phyloP scores from a whole-genome alignment of 1,140 invertebrate genomes.

The Pemphigus obesinymphae region DNA sequence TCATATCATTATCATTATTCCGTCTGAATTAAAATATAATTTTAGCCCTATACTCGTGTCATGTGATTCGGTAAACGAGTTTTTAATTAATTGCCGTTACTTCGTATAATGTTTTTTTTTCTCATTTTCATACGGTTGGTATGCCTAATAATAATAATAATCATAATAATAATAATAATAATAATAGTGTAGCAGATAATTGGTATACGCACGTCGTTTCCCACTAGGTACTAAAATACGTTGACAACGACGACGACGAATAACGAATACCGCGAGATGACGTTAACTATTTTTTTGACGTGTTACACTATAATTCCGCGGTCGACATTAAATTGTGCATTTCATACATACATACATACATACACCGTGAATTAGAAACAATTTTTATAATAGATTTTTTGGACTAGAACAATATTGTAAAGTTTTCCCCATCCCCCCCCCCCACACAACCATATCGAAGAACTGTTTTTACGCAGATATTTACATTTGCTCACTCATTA shows the following conservation, averaged over 20 bases:
- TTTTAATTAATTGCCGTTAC: constrained; percentile 34
- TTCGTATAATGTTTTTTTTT: neutral
- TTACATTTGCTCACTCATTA: too few species aligned
- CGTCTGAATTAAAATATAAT: neutral
- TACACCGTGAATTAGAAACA: too few species aligned
- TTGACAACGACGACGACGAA: neutral
- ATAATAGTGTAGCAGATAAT: neutral
- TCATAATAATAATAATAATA: neutral
- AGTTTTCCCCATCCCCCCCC: too few species aligned
- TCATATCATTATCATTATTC: neutral
- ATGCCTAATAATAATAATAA: neutral
- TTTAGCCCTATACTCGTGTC: neutral
- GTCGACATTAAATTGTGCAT: too few species aligned
- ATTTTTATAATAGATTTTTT: too few species aligned
- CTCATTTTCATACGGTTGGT: neutral
- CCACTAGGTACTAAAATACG: neutral
- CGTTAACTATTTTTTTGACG: neutral
- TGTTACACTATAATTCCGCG: too few species aligned
- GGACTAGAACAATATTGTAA: too few species aligned
- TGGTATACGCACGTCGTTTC: neutral
- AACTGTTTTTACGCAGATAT: too few species aligned
- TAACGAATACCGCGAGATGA: too few species aligned
- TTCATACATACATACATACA: too few species aligned
- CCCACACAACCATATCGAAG: too few species aligned
- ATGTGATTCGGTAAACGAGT: constrained; percentile 31